Conservation (phyloP, 2,888 invertebrate species). For the Ceratothoa steindachneri region DNA sequence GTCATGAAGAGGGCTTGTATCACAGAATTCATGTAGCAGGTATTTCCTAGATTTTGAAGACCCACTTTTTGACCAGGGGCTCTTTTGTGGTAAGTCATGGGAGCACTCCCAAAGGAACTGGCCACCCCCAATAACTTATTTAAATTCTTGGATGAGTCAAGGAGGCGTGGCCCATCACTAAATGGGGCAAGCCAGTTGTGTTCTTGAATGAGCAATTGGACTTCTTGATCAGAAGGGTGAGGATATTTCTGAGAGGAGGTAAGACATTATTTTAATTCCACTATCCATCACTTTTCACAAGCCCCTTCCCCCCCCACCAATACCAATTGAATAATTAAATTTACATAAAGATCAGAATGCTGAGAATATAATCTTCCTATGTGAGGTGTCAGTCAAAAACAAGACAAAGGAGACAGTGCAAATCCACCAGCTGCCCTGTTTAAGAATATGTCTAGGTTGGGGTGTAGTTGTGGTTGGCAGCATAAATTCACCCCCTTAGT, state of each 20-base stretch:
- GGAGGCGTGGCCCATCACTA: neutral
- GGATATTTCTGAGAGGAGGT: conserved; percentile 26
- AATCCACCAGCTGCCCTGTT: too few relatives aligned
- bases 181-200: conserved; percentile 20
- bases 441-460: too few relatives aligned
- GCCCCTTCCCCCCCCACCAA: neutral
- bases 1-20: conserved; percentile 44
- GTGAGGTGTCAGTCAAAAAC: too few relatives aligned
- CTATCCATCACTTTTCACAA: neutral
- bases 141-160: neutral
- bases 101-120: neutral
- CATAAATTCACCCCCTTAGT: too few relatives aligned
- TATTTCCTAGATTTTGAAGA: conserved; percentile 41
- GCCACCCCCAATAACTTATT: neutral
- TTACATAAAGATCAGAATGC: too few relatives aligned
- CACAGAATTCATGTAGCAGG: conserved; percentile 46
- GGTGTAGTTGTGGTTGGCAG: too few relatives aligned
- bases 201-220: conserved; percentile 31
- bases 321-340: neutral
- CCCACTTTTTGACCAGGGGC: conserved; percentile 23
- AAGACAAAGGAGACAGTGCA: too few relatives aligned
- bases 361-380: too few relatives aligned
- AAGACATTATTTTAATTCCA: neutral
- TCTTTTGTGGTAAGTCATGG: conserved; percentile 23
- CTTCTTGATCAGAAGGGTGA: conserved; percentile 32